These are phyloP conservation scores for Agapornis roseicollis DNA, from an alignment of 2,113 vertebrate genomes.

Conservation along the genomic window DNA sequence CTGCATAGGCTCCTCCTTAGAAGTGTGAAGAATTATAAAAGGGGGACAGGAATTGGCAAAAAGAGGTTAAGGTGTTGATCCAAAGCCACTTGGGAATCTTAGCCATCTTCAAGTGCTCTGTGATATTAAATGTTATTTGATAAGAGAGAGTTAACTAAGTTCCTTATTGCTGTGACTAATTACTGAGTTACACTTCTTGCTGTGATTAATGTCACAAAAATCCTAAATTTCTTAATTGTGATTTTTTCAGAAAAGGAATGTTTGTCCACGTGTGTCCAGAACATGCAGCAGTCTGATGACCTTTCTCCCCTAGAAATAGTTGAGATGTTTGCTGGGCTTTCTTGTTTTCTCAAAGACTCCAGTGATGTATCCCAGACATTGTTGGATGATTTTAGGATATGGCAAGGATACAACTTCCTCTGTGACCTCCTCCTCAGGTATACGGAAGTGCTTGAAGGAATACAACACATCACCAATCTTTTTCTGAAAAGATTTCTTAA, in stretches of 20 bases:
- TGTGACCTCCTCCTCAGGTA: constrained; percentile 97
- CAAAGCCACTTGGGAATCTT: not conserved
- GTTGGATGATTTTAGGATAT: constrained; percentile 96
- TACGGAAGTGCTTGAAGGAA: not conserved
- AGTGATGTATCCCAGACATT: constrained; percentile 95
- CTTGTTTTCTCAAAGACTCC: constrained; percentile 98
- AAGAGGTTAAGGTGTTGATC: not conserved
- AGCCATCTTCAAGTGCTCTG: not conserved
- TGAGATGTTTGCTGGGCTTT: constrained; percentile 97
- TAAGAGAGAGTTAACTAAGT: not conserved
- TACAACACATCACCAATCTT: not conserved
- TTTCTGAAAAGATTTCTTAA: not conserved
- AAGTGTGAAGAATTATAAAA: not conserved
- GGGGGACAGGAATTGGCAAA: not conserved
- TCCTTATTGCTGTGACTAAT: not conserved
- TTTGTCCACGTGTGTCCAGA: constrained; percentile 94
- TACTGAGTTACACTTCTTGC: not conserved
- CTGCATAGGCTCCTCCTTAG: not conserved
- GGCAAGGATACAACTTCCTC: constrained; percentile 97
- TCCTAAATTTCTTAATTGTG: not conserved
- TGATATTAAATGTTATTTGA: not conserved
- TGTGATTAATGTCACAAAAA: not conserved
- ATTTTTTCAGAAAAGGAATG: constrained; percentile 93
- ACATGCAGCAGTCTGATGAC: constrained; percentile 98
- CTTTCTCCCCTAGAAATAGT: constrained; percentile 95